A percentile compares a stretch with the other conserved stretches of the same genome.
phyloP scores from a whole-genome alignment of 1,140 invertebrate genomes.

The Metopolophium dirhodum region DNA sequence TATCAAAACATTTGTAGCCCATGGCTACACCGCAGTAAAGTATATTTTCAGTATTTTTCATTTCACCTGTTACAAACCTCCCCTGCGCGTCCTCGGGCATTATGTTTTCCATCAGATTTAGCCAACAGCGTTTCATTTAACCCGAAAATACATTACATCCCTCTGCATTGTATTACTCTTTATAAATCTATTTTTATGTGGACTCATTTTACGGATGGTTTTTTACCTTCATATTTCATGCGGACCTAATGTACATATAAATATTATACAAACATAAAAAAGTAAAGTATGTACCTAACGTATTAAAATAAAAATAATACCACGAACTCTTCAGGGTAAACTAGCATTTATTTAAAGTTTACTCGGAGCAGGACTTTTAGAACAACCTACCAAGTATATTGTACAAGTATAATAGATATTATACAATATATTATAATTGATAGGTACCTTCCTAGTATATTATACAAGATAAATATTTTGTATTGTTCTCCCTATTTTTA shows the following conservation, averaged over 20 bases:
- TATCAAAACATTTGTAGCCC: conserved; percentile 25
- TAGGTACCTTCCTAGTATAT: not conserved
- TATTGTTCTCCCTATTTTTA: not conserved
- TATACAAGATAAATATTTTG: not conserved
- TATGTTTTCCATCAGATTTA: conserved; percentile 54
- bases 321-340: not conserved
- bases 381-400: not conserved
- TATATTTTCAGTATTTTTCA: conserved; percentile 51
- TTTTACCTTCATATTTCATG: conserved; percentile 45
- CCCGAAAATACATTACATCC: conserved; percentile 33
- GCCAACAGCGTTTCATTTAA: conserved; percentile 50
- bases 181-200: conserved; percentile 50
- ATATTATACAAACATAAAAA: conserved; percentile 33
- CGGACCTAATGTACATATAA: conserved; percentile 34
- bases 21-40: not conserved
- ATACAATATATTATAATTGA: not conserved
- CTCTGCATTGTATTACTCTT: conserved; percentile 41
- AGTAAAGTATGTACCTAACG: not conserved
- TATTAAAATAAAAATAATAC: not conserved
- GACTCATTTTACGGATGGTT: conserved; percentile 34
- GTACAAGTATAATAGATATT: not conserved
- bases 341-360: conserved; percentile 2
- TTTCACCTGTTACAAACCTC: conserved; percentile 43
- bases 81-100: not conserved
- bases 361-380: not conserved